Evolutionary conservation across 1,140 invertebrate genomes (phyloP), one percentile per base, ranked within the genome.

Genomic region (Aphis craccivora): DNA sequence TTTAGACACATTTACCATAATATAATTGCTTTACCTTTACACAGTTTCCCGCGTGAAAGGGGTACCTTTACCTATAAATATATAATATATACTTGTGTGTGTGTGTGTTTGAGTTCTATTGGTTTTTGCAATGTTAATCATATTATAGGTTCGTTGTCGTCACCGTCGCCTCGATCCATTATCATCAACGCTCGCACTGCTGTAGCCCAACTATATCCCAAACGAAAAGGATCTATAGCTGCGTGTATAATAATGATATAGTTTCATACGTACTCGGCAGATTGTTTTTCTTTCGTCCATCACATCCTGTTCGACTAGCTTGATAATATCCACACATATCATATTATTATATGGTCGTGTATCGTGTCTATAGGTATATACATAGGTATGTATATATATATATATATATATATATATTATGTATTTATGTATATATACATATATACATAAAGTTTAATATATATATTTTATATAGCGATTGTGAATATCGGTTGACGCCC

Each of bases 401-500:
- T 25, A 35, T 60, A 51, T 84, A 84, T 22, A 22, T 40, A 84
- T 40, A 84, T 84, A 84, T 30, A 25, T n/a, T n/a, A n/a, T n/a
- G 40, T 45, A 45, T 2, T 9, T 45, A 14, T 11, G 11, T 45
- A 45, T 6, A 45, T 45, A 45, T 45, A 45, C 9, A 0, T 37
- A 81, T 81, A 37, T 18, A 83, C 81, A 20, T 83, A 43, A 43
- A 35, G 8, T 30, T 25, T 43, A 86, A 22, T 43, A 76, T 76
- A 76, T 83, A 83, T 40, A 83, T 37, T 37, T 83, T 30, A 18
- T 30, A 51, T 9, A 11, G 48, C 48, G 87, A 53, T 35, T 53
- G 87, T 45, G 55, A 48, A 91, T 60, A 91, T 81, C 35, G 90
- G 90, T 91, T n/a, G 90, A 91, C 90, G 90, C 90, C 90, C 90